These are phyloP conservation scores for Brachypodius melanocephalos DNA, from an alignment of 2,113 vertebrate genomes.

Conservation along the genomic window DNA sequence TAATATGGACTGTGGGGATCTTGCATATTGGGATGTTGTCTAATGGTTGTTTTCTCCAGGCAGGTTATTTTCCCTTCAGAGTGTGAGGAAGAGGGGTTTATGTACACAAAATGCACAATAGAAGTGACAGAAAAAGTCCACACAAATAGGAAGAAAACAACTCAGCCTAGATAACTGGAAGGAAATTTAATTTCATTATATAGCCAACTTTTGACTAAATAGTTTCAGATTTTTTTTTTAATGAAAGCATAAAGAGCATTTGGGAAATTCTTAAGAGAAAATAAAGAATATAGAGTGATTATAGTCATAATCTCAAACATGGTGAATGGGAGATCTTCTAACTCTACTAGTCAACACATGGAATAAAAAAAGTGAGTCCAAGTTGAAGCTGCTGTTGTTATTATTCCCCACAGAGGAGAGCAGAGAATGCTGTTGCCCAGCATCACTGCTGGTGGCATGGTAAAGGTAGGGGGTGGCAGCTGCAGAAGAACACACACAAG, in stretches of 20 bases:
- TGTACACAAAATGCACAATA: not conserved
- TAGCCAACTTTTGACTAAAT: not conserved
- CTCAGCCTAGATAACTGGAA: not conserved
- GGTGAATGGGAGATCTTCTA: not conserved
- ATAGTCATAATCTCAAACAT: not conserved
- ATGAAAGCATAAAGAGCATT: not conserved
- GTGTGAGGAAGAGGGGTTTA: not conserved
- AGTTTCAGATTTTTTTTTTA: not conserved
- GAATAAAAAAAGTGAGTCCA: not conserved
- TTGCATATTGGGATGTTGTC: not conserved
- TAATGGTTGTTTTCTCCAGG: not conserved
- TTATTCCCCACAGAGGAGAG: not conserved
- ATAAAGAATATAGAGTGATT: not conserved
- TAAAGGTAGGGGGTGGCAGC: not conserved
- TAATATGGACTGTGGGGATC: not conserved
- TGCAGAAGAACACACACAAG: not conserved
- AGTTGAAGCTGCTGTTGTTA: not conserved
- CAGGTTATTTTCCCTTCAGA: accelerated
- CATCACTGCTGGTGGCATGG: accelerated
- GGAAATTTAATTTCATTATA: not conserved
- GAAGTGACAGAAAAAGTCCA: not conserved
- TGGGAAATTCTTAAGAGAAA: not conserved
- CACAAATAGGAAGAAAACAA: not conserved
- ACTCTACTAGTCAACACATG: not conserved
- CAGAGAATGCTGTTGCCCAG: not conserved